Base-by-base conservation (phyloP, 2,888 invertebrate genomes). In the Lobophora halterata region DNA sequence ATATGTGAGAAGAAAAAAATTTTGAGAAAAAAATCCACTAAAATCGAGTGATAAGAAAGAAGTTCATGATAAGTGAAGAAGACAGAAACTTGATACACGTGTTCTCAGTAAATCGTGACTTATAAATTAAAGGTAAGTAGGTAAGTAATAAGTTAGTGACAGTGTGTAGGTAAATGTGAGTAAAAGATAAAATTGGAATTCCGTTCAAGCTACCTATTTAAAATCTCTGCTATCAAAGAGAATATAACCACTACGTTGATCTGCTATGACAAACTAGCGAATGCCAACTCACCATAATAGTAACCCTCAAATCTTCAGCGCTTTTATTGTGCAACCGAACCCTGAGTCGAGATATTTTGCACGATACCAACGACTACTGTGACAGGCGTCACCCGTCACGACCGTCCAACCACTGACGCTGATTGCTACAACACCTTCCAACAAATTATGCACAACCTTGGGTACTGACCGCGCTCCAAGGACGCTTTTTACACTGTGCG, bases 401-500 rank as follows among this genome's bases (percentile, higher is more conserved):
- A 55, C 59, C 62, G 52, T 61, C 43, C 58, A 58, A 61, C 67
- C 70, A 85, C 85, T 86, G 79, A 44, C 63, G 62, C 59, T 46
- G 44, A 44, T 55, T 71, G 70, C 70, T 72, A 77, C 76, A 77
- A 67, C 60, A 43, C 66, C 59, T 53, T 61, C 61, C 56, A 54
- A 67, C 65, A 71, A 82, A 77, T 79, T 79, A 79, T 76, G 65
- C 73, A 66, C 55, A 78, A 73, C 86, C 86, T 85, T 82, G 85
- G 71, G 66, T 74, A 78, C 80, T 77, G 78, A 79, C 75, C 80
- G 74, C 64, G 54, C 46, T 42, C 49, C 81, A 85, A 87, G 85
- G 86, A 71, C 81, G 58, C 44, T 42, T 53, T 57, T 78, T 73
- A 78, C 76, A 61, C 61, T 64, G 68, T 77, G 81, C 82, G 80